A percentile compares a stretch with the other conserved stretches of the same genome.
Evolutionary conservation across 2,888 invertebrate species (phyloP).

Genomic region (Rotaria macrura): DNA sequence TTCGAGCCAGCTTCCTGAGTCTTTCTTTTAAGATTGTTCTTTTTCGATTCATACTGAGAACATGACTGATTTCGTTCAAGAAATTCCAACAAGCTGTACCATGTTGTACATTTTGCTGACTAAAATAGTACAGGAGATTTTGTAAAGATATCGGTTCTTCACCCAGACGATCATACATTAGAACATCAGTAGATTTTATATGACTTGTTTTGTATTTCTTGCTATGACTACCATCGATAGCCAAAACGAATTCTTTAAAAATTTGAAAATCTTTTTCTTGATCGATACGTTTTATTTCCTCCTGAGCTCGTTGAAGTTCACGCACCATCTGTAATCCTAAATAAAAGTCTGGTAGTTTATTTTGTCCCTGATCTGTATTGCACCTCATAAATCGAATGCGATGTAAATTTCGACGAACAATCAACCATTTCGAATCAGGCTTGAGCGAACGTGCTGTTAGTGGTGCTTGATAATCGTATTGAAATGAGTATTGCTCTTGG

Average conservation of each 20-base stretch:
- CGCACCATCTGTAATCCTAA: background rate
- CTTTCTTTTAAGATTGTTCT: background rate
- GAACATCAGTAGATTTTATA: background rate
- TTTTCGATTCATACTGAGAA: background rate
- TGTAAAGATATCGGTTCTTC: background rate
- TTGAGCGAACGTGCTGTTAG: background rate
- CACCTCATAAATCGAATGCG: background rate
- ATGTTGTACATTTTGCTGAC: background rate
- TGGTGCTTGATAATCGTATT: background rate
- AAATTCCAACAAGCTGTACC: background rate
- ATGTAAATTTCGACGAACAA: slow-evolving; percentile 8
- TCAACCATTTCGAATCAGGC: background rate
- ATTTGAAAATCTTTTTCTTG: background rate
- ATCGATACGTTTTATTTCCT: background rate
- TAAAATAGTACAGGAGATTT: slow-evolving; percentile 4
- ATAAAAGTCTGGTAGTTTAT: background rate
- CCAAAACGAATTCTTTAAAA: background rate
- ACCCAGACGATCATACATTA: background rate
- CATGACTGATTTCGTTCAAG: slow-evolving; percentile 2
- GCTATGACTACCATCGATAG: background rate
- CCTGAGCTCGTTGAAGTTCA: background rate
- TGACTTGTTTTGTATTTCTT: background rate
- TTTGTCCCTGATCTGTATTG: background rate
- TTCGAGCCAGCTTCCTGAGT: background rate
- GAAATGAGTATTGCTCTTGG: background rate